Evolutionary conservation across 1,140 invertebrate genomes (phyloP).

Genomic region (Hyphantria cunea): DNA sequence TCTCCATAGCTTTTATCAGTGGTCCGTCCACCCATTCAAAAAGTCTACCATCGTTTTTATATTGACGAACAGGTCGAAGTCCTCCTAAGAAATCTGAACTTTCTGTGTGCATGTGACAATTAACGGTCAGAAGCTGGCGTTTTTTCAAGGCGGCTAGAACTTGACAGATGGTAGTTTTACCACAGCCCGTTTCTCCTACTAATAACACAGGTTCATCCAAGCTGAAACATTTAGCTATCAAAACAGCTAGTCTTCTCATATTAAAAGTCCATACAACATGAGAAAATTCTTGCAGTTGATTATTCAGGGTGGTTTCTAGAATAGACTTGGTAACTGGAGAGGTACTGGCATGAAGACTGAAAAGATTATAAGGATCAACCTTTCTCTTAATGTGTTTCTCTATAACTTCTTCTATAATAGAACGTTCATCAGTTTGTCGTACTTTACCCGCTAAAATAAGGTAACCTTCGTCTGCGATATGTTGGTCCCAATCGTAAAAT

Average conservation of each 20-base stretch:
- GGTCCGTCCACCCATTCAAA: constrained; percentile 99
- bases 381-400: constrained; percentile 92
- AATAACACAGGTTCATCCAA: constrained; percentile 97
- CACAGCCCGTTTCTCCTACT: constrained; percentile 99
- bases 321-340: constrained; percentile 90
- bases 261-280: constrained; percentile 97
- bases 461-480: constrained; percentile 98
- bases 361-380: constrained; percentile 89
- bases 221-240: constrained; percentile 93
- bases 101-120: constrained; percentile 99
- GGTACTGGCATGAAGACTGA: constrained; percentile 87
- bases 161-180: constrained; percentile 99
- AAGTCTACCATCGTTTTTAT: constrained; percentile 83
- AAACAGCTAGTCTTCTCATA: constrained; percentile 95
- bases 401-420: constrained; percentile 90
- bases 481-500: constrained; percentile 98
- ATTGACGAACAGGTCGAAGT: constrained; percentile 92
- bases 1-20: constrained; percentile 94
- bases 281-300: constrained; percentile 83
- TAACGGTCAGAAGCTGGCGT: constrained; percentile 90
- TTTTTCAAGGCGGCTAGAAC: constrained; percentile 87
- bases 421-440: constrained; percentile 89
- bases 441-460: constrained; percentile 96
- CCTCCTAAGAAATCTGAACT: constrained; percentile 98
- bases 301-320: constrained; percentile 85